Evolutionary conservation across 1,140 invertebrate genomes (phyloP), one percentile per base, ranked within the genome.

Genomic region (Bombus huntii): DNA sequence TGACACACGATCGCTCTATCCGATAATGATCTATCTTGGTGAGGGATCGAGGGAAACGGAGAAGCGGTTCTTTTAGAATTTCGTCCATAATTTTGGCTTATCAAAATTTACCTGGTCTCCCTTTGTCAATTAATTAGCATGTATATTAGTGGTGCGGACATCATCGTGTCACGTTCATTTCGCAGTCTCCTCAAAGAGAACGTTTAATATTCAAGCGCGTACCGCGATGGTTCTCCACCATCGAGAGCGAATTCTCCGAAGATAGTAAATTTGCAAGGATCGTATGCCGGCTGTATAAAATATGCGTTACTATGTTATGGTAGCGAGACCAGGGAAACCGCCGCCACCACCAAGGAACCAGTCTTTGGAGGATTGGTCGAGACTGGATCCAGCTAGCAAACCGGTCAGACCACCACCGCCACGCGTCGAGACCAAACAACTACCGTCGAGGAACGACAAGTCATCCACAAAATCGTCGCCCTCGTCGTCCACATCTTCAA

Each of bases 371-470:
- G 95, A 96, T 31, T 94, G 95, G 70, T 86, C 94, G 89, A 83
- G 94, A 82, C 15, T 92, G 92, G 92, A 94, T 73, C 47, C 91
- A 39, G 62, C 89, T 10, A 90, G 86, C 57, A 97, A 97, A 90
- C 97, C 97, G 37, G 96, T 96, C n/a, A 94, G 96, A 90, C 97
- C 97, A 31, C 97, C 96, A 62, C 97, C 97, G 18, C 97, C 97
- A 8, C 97, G 97, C 92, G 96, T 96, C 59, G 96, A 97, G 96
- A 91, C 96, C 96, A 95, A 97, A 91, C 71, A 86, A 91, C 75
- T 93, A 85, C 77, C 89, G 0, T 57, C 87, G 5, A 89, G 91
- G 28, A 90, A 53, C 86, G 92, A 96, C 95, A 94, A 95, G 79
- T 85, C 90, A 39, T 57, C 86, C 18, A 66, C 92, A 31, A 95